Percentiles rank a stretch among this genome's conserved stretches.
phyloP scores from a whole-genome alignment of 1,140 invertebrate species.

The Bombus confusus region DNA sequence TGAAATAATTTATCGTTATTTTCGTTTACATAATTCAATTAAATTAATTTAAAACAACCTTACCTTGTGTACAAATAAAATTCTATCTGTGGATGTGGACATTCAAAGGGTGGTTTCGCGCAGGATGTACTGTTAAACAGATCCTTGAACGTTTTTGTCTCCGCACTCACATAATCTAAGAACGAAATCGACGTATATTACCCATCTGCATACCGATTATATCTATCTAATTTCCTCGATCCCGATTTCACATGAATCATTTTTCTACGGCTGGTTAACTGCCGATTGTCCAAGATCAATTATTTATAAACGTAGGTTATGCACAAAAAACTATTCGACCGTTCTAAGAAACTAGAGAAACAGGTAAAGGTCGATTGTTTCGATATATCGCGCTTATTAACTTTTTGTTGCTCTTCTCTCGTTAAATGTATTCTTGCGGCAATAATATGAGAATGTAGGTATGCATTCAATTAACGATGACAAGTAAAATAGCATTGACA shows the following conservation, averaged over 20 bases:
- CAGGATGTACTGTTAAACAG: constrained; percentile 91
- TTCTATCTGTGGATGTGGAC: constrained; percentile 91
- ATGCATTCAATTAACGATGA: no score
- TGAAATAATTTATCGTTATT: no score
- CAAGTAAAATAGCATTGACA: neutral
- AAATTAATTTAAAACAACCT: constrained; percentile 53
- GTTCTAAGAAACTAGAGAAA: constrained; percentile 30
- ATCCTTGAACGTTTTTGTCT: constrained; percentile 84
- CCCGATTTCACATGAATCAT: neutral
- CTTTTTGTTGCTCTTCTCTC: neutral
- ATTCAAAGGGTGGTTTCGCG: constrained; percentile 89
- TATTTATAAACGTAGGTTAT: neutral
- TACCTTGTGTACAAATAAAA: constrained; percentile 93
- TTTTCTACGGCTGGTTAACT: neutral
- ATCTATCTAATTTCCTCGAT: neutral
- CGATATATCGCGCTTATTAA: neutral
- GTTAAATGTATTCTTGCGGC: neutral
- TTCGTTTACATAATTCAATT: neutral
- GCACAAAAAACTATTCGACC: neutral
- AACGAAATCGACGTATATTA: constrained; percentile 5
- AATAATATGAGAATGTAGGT: neutral
- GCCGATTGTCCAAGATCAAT: neutral
- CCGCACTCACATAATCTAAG: constrained; percentile 73
- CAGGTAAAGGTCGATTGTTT: constrained; percentile 50
- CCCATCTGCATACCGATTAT: neutral